Conservation (phyloP, 2,797 vertebrate genomes). For the Tympanoctomys barrerae region DNA sequence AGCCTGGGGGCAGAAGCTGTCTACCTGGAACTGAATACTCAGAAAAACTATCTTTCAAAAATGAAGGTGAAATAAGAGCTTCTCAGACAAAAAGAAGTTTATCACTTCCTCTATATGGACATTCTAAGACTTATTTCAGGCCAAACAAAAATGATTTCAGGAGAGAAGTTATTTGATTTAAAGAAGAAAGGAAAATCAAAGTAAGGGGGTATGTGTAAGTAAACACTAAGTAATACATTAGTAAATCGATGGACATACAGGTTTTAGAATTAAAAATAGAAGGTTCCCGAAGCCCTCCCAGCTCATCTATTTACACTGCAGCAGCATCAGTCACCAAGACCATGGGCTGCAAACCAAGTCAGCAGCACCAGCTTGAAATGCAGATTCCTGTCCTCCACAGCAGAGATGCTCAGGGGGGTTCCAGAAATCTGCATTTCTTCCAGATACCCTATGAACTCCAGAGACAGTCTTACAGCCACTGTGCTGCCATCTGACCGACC, state of each 20-base stretch:
- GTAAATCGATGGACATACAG: background rate
- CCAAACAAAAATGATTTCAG: slow-evolving; percentile 41
- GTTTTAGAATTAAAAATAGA: background rate
- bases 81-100: slow-evolving; percentile 53
- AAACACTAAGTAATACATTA: slow-evolving; percentile 20
- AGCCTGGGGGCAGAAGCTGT: slow-evolving; percentile 48
- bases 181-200: background rate
- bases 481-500: background rate
- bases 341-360: background rate
- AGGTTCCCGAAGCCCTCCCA: background rate
- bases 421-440: background rate
- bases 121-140: slow-evolving; percentile 13
- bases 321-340: background rate
- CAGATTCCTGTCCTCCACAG: background rate
- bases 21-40: slow-evolving; percentile 41
- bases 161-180: background rate
- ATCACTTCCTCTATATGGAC: background rate
- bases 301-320: background rate
- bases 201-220: background rate
- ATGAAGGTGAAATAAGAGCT: slow-evolving; percentile 33
- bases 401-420: background rate
- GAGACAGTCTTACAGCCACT: background rate
- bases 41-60: slow-evolving; percentile 69
- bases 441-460: background rate
- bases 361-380: background rate